Evolutionary conservation across 2,113 vertebrate genomes (phyloP).

Genomic region (Lophochroa leadbeateri): DNA sequence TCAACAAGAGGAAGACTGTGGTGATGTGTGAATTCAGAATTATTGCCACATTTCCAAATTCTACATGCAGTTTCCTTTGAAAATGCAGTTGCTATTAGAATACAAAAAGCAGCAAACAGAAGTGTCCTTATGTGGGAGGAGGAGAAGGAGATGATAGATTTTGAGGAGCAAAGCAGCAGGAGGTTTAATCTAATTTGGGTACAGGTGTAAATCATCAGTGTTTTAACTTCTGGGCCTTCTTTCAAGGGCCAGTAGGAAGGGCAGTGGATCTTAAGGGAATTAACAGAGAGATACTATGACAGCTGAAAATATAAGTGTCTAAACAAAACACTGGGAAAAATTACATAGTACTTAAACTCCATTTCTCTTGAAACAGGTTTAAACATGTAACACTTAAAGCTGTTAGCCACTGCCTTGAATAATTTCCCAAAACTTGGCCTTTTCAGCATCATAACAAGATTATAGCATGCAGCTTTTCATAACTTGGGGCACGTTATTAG

Average conservation of each 20-base stretch:
- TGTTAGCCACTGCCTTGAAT: neutral
- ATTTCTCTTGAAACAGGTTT: neutral
- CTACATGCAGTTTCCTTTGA: neutral
- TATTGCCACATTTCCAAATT: neutral
- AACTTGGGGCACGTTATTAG: neutral
- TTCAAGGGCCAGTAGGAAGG: neutral
- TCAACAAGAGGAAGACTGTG: neutral
- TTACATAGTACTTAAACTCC: neutral
- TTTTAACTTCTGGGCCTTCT: neutral
- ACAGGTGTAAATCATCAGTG: neutral
- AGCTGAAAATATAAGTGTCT: neutral
- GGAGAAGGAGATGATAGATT: neutral
- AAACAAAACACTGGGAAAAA: neutral
- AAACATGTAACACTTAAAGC: neutral
- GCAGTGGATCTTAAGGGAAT: neutral
- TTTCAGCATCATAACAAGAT: neutral
- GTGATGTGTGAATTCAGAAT: neutral
- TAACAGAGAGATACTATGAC: neutral
- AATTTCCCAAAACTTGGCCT: neutral
- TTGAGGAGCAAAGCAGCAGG: neutral
- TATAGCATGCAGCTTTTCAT: neutral
- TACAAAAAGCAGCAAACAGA: neutral
- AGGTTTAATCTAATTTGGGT: neutral
- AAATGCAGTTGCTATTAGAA: neutral
- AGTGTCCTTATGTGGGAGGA: neutral